These are phyloP conservation scores for Notolepis coatsorum DNA, from an alignment of 2,797 vertebrate genomes.

Conservation along the genomic window DNA sequence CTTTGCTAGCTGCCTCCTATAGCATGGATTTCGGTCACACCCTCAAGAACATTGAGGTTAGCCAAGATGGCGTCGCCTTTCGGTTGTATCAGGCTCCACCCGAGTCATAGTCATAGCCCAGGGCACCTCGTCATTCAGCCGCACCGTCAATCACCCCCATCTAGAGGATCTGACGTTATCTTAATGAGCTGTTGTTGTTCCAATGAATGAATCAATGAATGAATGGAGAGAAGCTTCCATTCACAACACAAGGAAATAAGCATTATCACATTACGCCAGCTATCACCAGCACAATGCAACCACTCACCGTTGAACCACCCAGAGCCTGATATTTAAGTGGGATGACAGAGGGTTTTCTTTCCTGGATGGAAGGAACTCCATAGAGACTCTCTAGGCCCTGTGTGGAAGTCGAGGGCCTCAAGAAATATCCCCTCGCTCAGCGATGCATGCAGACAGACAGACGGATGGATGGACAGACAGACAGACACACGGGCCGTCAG, in stretches of 20 bases:
- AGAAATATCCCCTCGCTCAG: conserved; percentile 15
- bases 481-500: conserved; percentile 11
- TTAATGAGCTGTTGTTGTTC: conserved; percentile 72
- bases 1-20: conserved; percentile 37
- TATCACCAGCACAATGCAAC: too few species aligned
- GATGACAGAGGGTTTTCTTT: background rate
- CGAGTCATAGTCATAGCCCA: conserved; percentile 58
- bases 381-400: too few species aligned
- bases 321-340: background rate
- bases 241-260: conserved; percentile 49
- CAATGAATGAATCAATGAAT: conserved; percentile 60
- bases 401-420: too few species aligned
- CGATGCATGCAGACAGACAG: conserved; percentile 26
- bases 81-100: conserved; percentile 37
- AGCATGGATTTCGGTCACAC: conserved; percentile 62
- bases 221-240: conserved; percentile 60
- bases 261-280: conserved; percentile 45
- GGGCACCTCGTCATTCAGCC: conserved; percentile 74
- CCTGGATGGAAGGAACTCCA: conserved; percentile 1
- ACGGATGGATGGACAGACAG: too few species aligned
- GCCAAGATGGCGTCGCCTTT: conserved; percentile 50
- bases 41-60: conserved; percentile 63
- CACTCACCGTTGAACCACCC: too few species aligned
- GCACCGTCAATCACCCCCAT: conserved; percentile 71
- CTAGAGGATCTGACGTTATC: conserved; percentile 78